These are phyloP conservation scores for Hypsibius dujardini DNA, from an alignment of 1,140 invertebrate genomes.

Conservation along the genomic window DNA sequence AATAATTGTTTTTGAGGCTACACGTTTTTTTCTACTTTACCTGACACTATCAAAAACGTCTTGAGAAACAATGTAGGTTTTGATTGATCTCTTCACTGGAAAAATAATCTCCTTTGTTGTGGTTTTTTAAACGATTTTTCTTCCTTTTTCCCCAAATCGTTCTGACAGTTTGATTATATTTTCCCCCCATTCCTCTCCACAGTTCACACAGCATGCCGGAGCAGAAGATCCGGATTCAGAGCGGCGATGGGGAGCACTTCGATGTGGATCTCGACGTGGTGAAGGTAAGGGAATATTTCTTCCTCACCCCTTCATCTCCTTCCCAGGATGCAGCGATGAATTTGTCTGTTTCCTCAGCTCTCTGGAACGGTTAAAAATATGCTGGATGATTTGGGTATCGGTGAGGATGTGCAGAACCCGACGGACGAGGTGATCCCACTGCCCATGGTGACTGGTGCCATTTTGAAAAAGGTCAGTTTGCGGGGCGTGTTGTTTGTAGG, in stretches of 20 bases:
- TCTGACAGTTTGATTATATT: no score
- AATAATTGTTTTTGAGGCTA: no score
- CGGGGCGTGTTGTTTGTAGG: slow-evolving; percentile 78
- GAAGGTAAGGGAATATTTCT: slow-evolving; percentile 46
- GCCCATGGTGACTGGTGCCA: slow-evolving; percentile 94
- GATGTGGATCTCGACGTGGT: slow-evolving; percentile 94
- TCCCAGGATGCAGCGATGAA: background rate
- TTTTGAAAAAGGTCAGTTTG: slow-evolving; percentile 84
- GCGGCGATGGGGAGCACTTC: slow-evolving; percentile 87
- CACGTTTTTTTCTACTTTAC: no score
- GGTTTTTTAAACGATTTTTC: no score
- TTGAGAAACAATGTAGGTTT: no score
- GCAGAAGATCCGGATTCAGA: slow-evolving; percentile 60
- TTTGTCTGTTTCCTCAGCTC: slow-evolving; percentile 23
- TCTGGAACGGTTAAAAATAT: slow-evolving; percentile 97
- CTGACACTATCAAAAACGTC: no score
- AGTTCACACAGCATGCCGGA: slow-evolving; percentile 60
- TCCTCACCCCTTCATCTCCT: background rate
- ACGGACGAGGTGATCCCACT: slow-evolving; percentile 80
- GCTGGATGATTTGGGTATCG: slow-evolving; percentile 71
- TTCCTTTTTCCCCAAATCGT: no score
- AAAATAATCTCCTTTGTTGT: no score
- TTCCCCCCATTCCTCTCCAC: no score
- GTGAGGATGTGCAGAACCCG: slow-evolving; percentile 47
- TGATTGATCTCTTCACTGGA: no score